Percentiles rank a stretch among this genome's conserved stretches.
Evolutionary conservation across 1,140 invertebrate genomes (phyloP).

Genomic region (Polypedilum vanderplanki): DNA sequence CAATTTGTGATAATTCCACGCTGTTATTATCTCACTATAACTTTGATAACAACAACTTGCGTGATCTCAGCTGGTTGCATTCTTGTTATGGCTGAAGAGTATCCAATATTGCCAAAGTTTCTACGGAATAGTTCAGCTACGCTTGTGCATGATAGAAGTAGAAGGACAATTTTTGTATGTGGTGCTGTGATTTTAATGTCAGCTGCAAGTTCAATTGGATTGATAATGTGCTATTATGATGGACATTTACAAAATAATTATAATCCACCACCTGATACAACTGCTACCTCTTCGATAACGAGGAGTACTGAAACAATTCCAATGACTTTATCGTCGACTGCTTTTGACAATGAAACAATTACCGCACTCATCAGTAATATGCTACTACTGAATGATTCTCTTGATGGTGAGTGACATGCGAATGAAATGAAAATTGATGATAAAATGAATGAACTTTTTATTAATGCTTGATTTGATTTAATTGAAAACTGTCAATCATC

Average conservation of each 20-base stretch:
- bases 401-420: too few species aligned
- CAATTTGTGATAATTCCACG: slow-evolving; percentile 70
- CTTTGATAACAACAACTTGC: slow-evolving; percentile 56
- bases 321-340: too few species aligned
- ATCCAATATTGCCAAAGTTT: slow-evolving; percentile 49
- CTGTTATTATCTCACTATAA: slow-evolving; percentile 51
- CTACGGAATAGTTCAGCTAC: slow-evolving; percentile 64
- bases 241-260: slow-evolving; percentile 31
- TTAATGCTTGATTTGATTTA: too few species aligned
- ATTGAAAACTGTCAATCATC: too few species aligned
- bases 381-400: too few species aligned
- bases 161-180: slow-evolving; percentile 71
- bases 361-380: too few species aligned
- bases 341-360: too few species aligned
- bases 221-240: slow-evolving; percentile 39
- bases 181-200: slow-evolving; percentile 72
- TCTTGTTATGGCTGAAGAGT: slow-evolving; percentile 81
- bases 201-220: slow-evolving; percentile 48
- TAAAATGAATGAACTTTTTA: too few species aligned
- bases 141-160: slow-evolving; percentile 60
- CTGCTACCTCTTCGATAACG: too few species aligned
- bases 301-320: too few species aligned
- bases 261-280: too few species aligned
- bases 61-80: slow-evolving; percentile 60
- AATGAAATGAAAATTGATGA: too few species aligned